A percentile compares a stretch with the other conserved stretches of the same genome.
phyloP scores from a whole-genome alignment of 2,888 invertebrate species.

The Cataglyphis albicans region DNA sequence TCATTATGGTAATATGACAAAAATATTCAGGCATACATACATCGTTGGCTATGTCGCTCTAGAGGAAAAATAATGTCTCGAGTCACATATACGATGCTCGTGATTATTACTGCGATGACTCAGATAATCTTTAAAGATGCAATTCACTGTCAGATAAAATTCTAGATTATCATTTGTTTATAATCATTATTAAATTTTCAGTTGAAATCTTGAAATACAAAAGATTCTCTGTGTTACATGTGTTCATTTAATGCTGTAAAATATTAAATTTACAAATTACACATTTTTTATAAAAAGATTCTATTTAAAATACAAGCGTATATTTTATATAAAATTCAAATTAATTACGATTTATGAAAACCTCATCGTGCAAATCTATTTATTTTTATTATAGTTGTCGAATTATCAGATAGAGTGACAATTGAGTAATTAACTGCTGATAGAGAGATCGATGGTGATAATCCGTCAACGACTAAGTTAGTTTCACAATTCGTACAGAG shows the following conservation, averaged over 20 bases:
- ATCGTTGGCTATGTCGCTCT: background rate
- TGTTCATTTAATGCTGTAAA: background rate
- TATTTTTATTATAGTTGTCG: conserved; percentile 5
- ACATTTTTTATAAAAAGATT: background rate
- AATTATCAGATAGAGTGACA: conserved; percentile 51
- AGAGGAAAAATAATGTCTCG: conserved; percentile 25
- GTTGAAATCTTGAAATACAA: no score
- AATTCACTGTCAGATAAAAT: background rate
- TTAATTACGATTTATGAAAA: background rate
- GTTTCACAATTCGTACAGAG: conserved; percentile 71
- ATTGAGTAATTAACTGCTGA: conserved; percentile 68
- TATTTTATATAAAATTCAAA: background rate
- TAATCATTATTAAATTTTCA: background rate
- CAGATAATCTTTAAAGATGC: background rate
- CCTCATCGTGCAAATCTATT: conserved; percentile 49
- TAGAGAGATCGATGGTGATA: conserved; percentile 66
- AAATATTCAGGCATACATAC: background rate
- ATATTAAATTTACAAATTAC: background rate
- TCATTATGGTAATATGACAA: conserved; percentile 11
- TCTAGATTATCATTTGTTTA: background rate
- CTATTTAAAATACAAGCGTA: background rate
- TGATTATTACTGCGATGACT: conserved; percentile 11
- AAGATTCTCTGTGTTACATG: background rate
- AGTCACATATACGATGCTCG: background rate
- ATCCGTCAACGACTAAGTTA: conserved; percentile 68